A percentile compares a stretch with the other conserved stretches of the same genome.
Conservation (phyloP, 2,113 vertebrate species). For the Cervus canadensis region DNA sequence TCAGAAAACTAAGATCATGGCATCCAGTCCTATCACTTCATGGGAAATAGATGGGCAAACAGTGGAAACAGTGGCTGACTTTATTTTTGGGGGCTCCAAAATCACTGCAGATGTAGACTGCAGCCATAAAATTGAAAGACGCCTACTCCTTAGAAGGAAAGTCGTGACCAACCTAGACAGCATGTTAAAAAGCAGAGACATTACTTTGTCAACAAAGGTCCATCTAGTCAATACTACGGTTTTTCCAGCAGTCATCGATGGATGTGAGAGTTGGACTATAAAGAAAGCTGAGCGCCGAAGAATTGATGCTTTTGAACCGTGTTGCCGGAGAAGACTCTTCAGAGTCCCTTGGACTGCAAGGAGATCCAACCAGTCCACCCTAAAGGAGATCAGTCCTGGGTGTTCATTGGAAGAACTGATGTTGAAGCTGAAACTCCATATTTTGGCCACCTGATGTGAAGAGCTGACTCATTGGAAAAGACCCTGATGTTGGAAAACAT, state of each 20-base stretch:
- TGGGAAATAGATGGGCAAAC: background rate
- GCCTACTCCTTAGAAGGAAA: background rate
- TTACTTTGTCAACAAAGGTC: background rate
- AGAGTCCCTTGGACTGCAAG: background rate
- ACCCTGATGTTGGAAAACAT: background rate
- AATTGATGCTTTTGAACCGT: background rate
- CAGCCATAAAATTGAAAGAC: background rate
- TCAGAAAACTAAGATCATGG: background rate
- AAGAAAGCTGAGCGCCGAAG: background rate
- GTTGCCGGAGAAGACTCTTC: background rate
- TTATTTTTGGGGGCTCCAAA: background rate
- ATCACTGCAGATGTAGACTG: background rate
- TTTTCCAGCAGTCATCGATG: background rate
- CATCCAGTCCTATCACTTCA: background rate
- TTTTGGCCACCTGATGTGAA: background rate
- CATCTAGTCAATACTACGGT: background rate
- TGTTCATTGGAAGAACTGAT: background rate
- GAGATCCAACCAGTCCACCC: background rate
- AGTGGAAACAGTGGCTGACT: background rate
- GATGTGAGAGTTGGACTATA: background rate
- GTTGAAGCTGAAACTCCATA: background rate
- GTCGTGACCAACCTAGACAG: background rate
- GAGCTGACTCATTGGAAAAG: background rate
- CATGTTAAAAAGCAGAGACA: background rate
- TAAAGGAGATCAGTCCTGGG: background rate